These are phyloP conservation scores for Loripinus fragilis DNA, from an alignment of 2,888 invertebrate genomes.

Conservation along the genomic window DNA sequence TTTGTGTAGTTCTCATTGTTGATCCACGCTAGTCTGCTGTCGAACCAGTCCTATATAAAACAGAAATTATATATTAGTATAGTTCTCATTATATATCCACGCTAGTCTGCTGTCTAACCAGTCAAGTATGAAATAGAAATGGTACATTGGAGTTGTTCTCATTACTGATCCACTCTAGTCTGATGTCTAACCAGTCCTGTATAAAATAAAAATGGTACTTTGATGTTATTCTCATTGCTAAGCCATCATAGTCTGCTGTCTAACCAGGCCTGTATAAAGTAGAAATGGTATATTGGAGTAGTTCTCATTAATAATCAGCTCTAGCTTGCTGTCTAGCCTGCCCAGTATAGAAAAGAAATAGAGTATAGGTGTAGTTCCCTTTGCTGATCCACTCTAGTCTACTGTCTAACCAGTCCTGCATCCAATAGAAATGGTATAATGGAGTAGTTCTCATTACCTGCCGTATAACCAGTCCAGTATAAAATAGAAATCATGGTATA, in stretches of 20 bases:
- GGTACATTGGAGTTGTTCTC: constrained; percentile 34
- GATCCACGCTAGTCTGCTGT: constrained; percentile 21
- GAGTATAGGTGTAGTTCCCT: constrained; percentile 33
- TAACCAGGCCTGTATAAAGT: too few species aligned
- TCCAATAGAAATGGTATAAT: too few species aligned
- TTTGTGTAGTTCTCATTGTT: constrained; percentile 35
- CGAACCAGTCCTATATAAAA: constrained; percentile 33
- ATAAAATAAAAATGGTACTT: constrained; percentile 44
- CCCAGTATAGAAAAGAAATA: constrained; percentile 41
- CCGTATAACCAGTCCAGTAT: too few species aligned
- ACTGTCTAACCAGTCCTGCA: constrained; percentile 24
- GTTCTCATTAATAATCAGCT: too few species aligned
- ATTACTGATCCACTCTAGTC: constrained; percentile 22
- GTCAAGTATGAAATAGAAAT: constrained; percentile 51
- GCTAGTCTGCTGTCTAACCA: constrained; percentile 25
- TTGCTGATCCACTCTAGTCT: constrained; percentile 21
- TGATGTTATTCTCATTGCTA: constrained; percentile 26
- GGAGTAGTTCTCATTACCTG: too few species aligned
- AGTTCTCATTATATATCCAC: constrained; percentile 26
- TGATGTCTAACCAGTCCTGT: constrained; percentile 24
- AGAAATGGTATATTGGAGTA: too few species aligned
- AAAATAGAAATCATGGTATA: constrained; percentile 47
- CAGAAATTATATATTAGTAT: constrained; percentile 42
- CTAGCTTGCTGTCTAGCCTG: too few species aligned
- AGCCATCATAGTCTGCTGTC: constrained; percentile 25